A percentile compares a stretch with the other conserved stretches of the same genome.
Evolutionary conservation across 2,797 vertebrate genomes (phyloP).

Genomic region (Gastrophryne carolinensis): DNA sequence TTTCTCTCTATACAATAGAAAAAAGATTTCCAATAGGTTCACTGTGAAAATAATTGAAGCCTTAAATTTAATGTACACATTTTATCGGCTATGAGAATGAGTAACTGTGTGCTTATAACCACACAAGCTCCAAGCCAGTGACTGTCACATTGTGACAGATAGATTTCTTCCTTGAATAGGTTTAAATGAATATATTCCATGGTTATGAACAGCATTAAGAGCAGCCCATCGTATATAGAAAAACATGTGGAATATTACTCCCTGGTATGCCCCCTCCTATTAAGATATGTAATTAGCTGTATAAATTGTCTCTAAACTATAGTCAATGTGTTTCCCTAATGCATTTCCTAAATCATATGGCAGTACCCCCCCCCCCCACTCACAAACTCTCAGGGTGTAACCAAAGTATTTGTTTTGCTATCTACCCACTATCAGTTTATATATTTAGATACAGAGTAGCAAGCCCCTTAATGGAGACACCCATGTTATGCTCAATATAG

Average conservation of each 20-base stretch:
- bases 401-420: no score
- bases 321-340: background rate
- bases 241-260: no score
- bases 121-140: background rate
- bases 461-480: no score
- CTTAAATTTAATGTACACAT: background rate
- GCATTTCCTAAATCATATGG: no score
- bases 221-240: no score
- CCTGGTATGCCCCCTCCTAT: no score
- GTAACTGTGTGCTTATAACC: background rate
- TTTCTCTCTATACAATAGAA: background rate
- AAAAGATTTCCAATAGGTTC: background rate
- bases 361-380: no score
- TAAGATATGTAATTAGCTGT: background rate
- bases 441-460: no score
- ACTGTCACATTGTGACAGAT: background rate
- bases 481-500: no score
- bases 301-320: background rate
- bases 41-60: background rate
- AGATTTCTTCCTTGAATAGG: background rate
- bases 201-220: background rate
- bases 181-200: background rate
- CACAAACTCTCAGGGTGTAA: no score
- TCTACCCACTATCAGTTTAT: no score
- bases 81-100: background rate